These are phyloP conservation scores for Limenitis camilla DNA, from an alignment of 2,888 invertebrate genomes.

Conservation along the genomic window DNA sequence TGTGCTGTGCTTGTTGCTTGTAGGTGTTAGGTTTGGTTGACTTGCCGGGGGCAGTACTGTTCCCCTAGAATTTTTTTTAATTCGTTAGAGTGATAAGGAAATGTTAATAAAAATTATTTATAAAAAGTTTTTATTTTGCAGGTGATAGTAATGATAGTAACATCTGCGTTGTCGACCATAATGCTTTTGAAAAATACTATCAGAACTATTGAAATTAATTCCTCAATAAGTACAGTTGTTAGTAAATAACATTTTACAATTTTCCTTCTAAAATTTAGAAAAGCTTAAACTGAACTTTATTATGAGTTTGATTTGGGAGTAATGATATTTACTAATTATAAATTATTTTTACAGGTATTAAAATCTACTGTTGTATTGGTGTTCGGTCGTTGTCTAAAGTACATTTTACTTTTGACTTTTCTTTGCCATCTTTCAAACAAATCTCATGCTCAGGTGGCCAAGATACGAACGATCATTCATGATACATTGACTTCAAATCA, in stretches of 20 bases:
- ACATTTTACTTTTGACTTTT: slow-evolving; percentile 40
- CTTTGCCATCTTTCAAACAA: slow-evolving; percentile 51
- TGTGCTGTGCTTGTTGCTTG: too few species aligned
- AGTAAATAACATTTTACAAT: too few species aligned
- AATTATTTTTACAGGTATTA: slow-evolving; percentile 3
- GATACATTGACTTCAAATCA: slow-evolving; percentile 44
- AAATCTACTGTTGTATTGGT: neutral
- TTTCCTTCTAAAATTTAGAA: too few species aligned
- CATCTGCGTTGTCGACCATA: slow-evolving; percentile 48
- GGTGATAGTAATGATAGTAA: slow-evolving; percentile 45
- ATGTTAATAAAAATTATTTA: neutral
- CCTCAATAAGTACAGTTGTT: neutral
- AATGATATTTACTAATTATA: too few species aligned
- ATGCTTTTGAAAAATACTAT: slow-evolving; percentile 45
- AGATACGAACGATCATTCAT: slow-evolving; percentile 46
- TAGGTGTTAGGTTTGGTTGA: too few species aligned
- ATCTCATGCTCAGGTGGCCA: slow-evolving; percentile 41
- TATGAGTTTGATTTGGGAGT: too few species aligned
- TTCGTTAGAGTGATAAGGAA: too few species aligned
- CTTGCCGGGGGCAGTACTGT: too few species aligned
- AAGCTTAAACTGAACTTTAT: too few species aligned
- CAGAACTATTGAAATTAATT: slow-evolving; percentile 32
- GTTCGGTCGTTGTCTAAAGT: slow-evolving; percentile 36
- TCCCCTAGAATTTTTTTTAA: too few species aligned
- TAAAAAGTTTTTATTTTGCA: slow-evolving; percentile 30